Conservation (phyloP, 2,797 vertebrate genomes). For the Enteromius argenteus region DNA sequence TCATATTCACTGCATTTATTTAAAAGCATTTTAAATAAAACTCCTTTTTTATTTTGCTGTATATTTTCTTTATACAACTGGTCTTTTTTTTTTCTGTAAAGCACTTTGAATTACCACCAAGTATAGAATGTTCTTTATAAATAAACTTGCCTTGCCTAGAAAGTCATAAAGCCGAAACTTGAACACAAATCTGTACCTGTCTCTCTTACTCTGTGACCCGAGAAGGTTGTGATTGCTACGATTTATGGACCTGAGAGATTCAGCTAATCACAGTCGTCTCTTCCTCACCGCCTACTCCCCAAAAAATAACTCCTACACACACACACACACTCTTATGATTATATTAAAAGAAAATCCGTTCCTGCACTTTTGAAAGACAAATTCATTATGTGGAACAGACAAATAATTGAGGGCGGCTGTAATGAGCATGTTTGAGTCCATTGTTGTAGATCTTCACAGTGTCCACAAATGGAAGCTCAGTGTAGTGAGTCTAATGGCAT, state of each 20-base stretch:
- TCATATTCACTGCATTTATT: neutral
- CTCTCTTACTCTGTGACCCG: neutral
- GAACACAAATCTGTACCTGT: neutral
- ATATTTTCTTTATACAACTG: neutral
- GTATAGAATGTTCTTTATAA: neutral
- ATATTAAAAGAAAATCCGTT: conserved; percentile 41
- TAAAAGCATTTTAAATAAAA: neutral
- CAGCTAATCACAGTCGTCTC: neutral
- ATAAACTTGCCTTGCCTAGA: neutral
- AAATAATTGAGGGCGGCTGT: conserved; percentile 47
- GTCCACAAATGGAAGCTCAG: conserved; percentile 62
- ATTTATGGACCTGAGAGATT: conserved; percentile 21
- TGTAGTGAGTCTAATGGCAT: conserved; percentile 64
- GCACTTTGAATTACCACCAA: neutral
- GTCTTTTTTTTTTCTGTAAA: neutral
- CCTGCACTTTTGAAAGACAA: conserved; percentile 44
- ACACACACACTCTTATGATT: conserved; percentile 11
- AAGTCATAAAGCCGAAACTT: neutral
- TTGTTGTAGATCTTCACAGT: conserved; percentile 55
- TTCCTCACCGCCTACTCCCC: neutral
- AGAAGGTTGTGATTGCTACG: neutral
- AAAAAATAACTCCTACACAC: neutral
- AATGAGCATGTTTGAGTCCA: conserved; percentile 46
- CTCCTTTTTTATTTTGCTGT: no score
- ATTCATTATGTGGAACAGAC: conserved; percentile 44